Percentiles rank a stretch among this genome's conserved stretches.
Conservation (phyloP, 2,113 vertebrate species). For the Stigmatopora argus region DNA sequence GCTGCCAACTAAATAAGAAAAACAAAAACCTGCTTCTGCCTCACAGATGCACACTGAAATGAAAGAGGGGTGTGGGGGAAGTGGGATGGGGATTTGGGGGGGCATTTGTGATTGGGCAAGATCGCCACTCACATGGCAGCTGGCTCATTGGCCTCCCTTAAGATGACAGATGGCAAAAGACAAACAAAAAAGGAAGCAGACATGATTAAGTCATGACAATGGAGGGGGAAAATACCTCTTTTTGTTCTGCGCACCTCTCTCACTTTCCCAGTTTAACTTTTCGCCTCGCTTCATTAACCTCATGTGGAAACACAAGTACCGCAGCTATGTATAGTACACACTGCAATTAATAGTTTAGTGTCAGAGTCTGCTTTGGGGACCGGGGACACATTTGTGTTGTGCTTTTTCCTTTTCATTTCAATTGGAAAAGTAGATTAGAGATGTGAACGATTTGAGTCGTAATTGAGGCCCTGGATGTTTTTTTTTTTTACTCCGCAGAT, state of each 20-base stretch:
- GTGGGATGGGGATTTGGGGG: background rate
- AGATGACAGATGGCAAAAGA: conserved; percentile 78
- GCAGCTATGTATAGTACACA: background rate
- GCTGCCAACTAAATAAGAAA: background rate
- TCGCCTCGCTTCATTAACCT: conserved; percentile 18
- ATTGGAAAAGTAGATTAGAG: background rate
- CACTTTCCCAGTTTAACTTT: conserved; percentile 54
- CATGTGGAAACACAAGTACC: conserved; percentile 6
- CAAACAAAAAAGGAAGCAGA: conserved; percentile 70
- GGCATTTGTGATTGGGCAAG: conserved; percentile 72
- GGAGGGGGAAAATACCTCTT: conserved; percentile 52
- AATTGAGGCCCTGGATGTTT: conserved; percentile 43
- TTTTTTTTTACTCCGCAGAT: conserved; percentile 65
- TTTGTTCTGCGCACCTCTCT: conserved; percentile 41
- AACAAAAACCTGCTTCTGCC: background rate
- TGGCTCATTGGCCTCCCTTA: conserved; percentile 72
- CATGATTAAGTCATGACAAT: conserved; percentile 71
- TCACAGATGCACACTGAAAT: conserved; percentile 4
- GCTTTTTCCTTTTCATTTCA: background rate
- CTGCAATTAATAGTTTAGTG: no score
- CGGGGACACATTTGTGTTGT: background rate
- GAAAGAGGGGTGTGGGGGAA: background rate
- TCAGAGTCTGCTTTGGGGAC: no score
- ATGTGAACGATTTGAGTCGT: background rate
- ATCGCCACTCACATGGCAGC: conserved; percentile 72